phyloP scores from a whole-genome alignment of 2,113 vertebrate genomes.

The Gnathonemus longibarbis region DNA sequence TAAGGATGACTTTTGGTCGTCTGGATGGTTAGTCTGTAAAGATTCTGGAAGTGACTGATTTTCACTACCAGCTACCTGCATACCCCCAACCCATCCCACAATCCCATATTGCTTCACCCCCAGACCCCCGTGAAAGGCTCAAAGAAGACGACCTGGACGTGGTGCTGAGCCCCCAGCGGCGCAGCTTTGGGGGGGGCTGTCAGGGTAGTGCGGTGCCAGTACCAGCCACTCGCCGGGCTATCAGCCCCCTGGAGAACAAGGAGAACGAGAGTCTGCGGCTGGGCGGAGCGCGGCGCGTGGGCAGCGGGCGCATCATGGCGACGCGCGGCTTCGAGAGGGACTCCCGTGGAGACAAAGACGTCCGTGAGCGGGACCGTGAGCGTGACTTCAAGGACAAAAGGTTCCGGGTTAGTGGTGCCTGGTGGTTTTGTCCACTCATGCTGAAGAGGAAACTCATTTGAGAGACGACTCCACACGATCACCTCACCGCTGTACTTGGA shows the following conservation, averaged over 20 bases:
- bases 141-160: constrained; percentile 96
- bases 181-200: constrained; percentile 95
- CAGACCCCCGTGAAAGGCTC: constrained; percentile 88
- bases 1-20: background rate
- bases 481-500: background rate
- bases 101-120: background rate
- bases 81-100: background rate
- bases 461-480: background rate
- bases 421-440: background rate
- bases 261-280: constrained; percentile 80
- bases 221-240: constrained; percentile 65
- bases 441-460: background rate
- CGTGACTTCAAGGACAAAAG: constrained; percentile 93
- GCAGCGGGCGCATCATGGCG: constrained; percentile 89
- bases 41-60: background rate
- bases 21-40: background rate
- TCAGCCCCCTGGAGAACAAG: constrained; percentile 87
- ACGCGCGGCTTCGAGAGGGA: constrained; percentile 84
- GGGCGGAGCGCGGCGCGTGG: constrained; percentile 78
- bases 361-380: constrained; percentile 75
- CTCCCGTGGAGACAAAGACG: constrained; percentile 72
- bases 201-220: constrained; percentile 68
- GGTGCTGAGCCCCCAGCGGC: constrained; percentile 85
- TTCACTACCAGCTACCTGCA: background rate
- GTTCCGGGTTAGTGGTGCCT: constrained; percentile 72